Base-by-base conservation (phyloP, 2,888 invertebrate species). In the Drosophila ezoana region DNA sequence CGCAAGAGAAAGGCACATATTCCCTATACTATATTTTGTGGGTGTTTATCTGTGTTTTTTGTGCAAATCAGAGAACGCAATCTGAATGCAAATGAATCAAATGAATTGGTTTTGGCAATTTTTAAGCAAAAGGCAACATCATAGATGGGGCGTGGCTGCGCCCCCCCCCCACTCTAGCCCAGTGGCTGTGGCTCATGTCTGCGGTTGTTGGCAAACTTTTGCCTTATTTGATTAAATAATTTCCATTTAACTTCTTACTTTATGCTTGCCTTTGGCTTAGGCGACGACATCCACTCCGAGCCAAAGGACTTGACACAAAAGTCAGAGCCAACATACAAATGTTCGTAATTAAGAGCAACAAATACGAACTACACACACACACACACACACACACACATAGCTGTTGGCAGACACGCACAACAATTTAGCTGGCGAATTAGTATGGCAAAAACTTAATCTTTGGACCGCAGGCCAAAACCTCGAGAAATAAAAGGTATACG, bases 201-300 rank as follows among this genome's bases (percentile, higher is more conserved):
- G 63, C 52, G 77, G 62, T 47, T 71, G 66, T 33, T 49, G 45
- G 61, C 49, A 72, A 76, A 58, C 71, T 79, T 77, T 79, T 69
- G 69, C 60, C 64, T 80, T 77, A 85, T 89, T 87, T 88, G 85
- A 87, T 88, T 84, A 80, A 89, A 89, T 89, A 79, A 88, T 89
- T 89, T 88, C 74, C 81, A 83, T 83, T 87, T 85, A 85, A 85
- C 77, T 83, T 83, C 86, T 73, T 68, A 72, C 79, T 73, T 70
- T 60, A 67, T 52, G 56, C 54, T 38, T 28, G 49, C 43, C 68
- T 11, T 14, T 28, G 40, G 23, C 68, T 28, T 37, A 11, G 43
- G 28, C 53, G n/a, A 54, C 53, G 44, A 63, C 63, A 60, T 56
- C 54, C 52, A 14, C 37, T 51, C 5, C 40, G 38, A 44, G 48